Conservation (phyloP, 2,888 invertebrate species). For the Marronus borbonicus region DNA sequence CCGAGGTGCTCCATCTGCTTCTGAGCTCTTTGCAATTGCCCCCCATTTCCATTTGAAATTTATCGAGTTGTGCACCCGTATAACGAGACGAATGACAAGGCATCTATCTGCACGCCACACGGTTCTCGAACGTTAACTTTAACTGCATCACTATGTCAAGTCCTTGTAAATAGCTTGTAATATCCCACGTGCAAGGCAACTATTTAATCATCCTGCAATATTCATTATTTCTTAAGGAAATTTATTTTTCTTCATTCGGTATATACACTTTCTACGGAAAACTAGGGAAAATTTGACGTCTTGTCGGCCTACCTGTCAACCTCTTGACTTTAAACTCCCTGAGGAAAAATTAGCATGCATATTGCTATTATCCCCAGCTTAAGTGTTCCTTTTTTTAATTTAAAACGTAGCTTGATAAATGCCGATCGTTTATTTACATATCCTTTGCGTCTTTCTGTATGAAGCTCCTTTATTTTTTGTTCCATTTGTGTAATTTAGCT, state of each 20-base stretch:
- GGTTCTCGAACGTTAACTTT: background rate
- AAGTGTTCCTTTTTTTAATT: constrained; percentile 11
- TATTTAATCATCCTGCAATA: constrained; percentile 12
- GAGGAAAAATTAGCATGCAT: constrained; percentile 21
- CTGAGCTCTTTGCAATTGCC: background rate
- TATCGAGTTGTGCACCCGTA: background rate
- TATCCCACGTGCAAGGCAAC: constrained; percentile 15
- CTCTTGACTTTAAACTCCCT: background rate
- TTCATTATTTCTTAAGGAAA: background rate
- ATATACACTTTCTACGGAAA: background rate
- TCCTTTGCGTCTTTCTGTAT: too few relatives aligned
- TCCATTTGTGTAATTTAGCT: too few relatives aligned
- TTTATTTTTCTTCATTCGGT: constrained; percentile 4
- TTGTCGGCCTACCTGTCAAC: constrained; percentile 9
- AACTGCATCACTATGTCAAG: background rate
- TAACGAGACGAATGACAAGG: background rate
- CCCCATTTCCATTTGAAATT: constrained; percentile 8
- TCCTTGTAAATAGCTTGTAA: background rate
- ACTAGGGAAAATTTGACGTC: background rate
- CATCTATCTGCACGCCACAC: background rate
- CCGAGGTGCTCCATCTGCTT: background rate
- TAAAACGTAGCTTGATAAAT: constrained; percentile 19
- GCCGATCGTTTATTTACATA: background rate
- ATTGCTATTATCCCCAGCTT: background rate
- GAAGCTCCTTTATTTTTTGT: too few relatives aligned